phyloP scores from a whole-genome alignment of 2,797 vertebrate genomes.

The Eurystomus glaucurus region DNA sequence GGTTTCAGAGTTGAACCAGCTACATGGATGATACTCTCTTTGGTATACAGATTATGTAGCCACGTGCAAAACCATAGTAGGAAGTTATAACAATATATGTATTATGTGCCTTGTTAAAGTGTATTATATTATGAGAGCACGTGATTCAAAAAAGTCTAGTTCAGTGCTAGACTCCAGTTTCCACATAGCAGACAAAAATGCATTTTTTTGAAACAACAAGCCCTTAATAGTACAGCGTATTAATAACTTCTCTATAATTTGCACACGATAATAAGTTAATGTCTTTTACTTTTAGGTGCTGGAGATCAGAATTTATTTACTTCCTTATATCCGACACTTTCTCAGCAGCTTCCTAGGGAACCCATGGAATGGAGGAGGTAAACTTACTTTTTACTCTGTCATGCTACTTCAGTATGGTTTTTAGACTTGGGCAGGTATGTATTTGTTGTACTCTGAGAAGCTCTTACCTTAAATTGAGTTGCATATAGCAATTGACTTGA shows the following conservation, averaged over 20 bases:
- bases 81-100: neutral
- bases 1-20: neutral
- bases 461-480: neutral
- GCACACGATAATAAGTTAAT: neutral
- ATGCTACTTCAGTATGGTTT: neutral
- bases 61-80: neutral
- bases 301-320: constrained; percentile 96
- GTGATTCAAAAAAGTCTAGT: neutral
- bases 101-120: neutral
- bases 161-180: neutral
- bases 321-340: constrained; percentile 91
- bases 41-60: neutral
- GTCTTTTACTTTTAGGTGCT: constrained; percentile 86
- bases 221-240: neutral
- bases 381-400: neutral
- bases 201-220: neutral
- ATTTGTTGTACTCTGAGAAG: neutral
- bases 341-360: constrained; percentile 95
- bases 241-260: neutral
- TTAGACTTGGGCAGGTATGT: neutral
- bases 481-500: neutral
- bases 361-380: constrained; percentile 99
- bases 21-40: neutral
- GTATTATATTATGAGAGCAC: neutral
- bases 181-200: neutral